Percentiles rank a stretch among this genome's conserved stretches.
Evolutionary conservation across 23 tunicate species (phyloP).

Genomic region (Phallusia fumigata): DNA sequence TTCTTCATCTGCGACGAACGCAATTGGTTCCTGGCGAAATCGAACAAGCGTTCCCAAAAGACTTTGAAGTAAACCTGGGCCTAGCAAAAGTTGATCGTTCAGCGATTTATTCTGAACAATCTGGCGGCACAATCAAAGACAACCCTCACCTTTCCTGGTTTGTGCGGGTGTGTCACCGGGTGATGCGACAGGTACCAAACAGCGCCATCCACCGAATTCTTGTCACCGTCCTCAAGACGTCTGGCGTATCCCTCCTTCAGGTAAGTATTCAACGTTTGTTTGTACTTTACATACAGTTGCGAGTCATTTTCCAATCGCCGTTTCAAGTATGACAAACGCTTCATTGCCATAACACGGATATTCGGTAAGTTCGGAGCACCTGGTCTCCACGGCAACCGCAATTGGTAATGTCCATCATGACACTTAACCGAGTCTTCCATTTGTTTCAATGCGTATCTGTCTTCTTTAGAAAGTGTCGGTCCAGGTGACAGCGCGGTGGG

Average conservation of each 20-base stretch:
- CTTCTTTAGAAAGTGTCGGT: background rate
- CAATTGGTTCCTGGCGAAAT: background rate
- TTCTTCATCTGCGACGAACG: background rate
- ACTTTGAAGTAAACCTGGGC: background rate
- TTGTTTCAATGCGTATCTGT: background rate
- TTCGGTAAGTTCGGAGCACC: conserved; percentile 4
- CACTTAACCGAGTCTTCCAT: conserved; percentile 13
- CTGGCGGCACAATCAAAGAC: background rate
- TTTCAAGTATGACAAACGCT: conserved; percentile 12
- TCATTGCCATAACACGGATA: conserved; percentile 14
- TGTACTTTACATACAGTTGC: background rate
- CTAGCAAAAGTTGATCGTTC: background rate
- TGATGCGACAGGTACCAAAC: background rate
- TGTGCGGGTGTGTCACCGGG: background rate
- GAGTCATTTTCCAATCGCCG: conserved; percentile 10
- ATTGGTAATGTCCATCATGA: conserved; percentile 14
- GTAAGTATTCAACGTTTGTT: background rate
- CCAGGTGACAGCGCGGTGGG: background rate
- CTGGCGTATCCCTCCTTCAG: conserved; percentile 18
- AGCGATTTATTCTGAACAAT: background rate
- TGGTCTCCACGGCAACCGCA: conserved; percentile 19
- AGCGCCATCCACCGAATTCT: too few species aligned
- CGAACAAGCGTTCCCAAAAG: too few species aligned
- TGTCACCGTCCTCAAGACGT: background rate
- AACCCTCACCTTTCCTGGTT: background rate